Base-by-base conservation (phyloP, 2,113 vertebrate genomes). In the Onychostoma macrolepis region DNA sequence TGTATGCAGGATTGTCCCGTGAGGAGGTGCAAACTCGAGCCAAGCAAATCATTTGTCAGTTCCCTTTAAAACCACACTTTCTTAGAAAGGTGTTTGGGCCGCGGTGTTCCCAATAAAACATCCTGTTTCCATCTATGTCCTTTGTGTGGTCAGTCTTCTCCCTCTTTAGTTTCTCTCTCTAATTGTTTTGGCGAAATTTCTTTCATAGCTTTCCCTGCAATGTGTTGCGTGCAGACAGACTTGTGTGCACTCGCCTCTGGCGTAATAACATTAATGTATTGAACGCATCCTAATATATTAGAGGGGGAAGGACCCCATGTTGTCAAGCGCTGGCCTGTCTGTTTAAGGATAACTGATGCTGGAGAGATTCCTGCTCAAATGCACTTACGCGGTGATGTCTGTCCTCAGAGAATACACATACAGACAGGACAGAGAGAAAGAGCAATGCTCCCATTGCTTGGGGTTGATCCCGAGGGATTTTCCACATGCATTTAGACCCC, bases 331-430 rank as follows among this genome's bases (percentile, higher is more conserved):
- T 8, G 2, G 1, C 63, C 50, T 67, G 28, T 61, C 75, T 53
- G 13, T 38, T 69, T 61, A n/a, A 50, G n/a, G 26, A 56, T 63
- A 85, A 83, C 65, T 77, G 81, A 87, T 71, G 86, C 6, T 30
- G 30, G 38, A 74, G 79, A 50, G 56, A 45, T 61, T 24, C 19
- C 10, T 48, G 28, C 21, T 45, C 63, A 72, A 45, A 45, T 24
- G 30, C 77, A 56, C 48, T 38, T 78, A 69, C 28, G 17, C 2
- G 2, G n/a, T 21, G 63, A 41, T 19, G n/a, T 33, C 4, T 48
- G 30, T 78, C 77, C 67, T 33, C 30, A 13, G 67, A 69, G 84
- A 65, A 76, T 36, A 63, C 80, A 76, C 43, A 36, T 50, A 69
- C 13, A 72, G 72, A 33, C 58, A 67, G 53, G 86, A 30, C 10